These are phyloP conservation scores for Autographa gamma DNA, from an alignment of 2,888 invertebrate genomes.

Conservation along the genomic window DNA sequence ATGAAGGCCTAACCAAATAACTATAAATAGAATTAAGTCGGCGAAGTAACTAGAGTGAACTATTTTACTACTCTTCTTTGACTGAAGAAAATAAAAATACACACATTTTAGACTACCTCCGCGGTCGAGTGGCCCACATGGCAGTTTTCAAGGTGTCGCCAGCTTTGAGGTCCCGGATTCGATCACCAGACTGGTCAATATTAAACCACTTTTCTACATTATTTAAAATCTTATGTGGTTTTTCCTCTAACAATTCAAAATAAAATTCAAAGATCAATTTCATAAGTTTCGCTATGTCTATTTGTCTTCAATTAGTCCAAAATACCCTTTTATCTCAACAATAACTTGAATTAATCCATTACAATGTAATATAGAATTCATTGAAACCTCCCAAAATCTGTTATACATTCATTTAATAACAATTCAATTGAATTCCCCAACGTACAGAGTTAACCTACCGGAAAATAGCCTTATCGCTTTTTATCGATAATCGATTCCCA, in stretches of 20 bases:
- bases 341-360: conserved; percentile 3
- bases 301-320: background rate
- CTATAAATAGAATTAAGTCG: background rate
- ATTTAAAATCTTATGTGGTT: no score
- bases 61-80: no score
- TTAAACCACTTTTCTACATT: no score
- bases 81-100: no score
- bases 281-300: background rate
- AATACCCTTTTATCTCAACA: background rate
- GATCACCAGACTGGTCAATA: no score
- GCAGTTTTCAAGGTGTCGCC: no score
- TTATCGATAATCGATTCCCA: conserved; percentile 63
- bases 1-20: background rate
- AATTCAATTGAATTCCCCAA: conserved; percentile 66
- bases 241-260: no score
- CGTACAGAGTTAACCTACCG: conserved; percentile 59
- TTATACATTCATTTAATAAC: conserved; percentile 61
- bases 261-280: no score
- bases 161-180: no score
- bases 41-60: no score
- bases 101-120: no score
- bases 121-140: no score
- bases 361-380: background rate
- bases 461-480: conserved; percentile 64
- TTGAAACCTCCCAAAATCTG: background rate